These are phyloP conservation scores for Hyaena hyaena DNA, from an alignment of 2,113 vertebrate species.

Conservation along the genomic window DNA sequence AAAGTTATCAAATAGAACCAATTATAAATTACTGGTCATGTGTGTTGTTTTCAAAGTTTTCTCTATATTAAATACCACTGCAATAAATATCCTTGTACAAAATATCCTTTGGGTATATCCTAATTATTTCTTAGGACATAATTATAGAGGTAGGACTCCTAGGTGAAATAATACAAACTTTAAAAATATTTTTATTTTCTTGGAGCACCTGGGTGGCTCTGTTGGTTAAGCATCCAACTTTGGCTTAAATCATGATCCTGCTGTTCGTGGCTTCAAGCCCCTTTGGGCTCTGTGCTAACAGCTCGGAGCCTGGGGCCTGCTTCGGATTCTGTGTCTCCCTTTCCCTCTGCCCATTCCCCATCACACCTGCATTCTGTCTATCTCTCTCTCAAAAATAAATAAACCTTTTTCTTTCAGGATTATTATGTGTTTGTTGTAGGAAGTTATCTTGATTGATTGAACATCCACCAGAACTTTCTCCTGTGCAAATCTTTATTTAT, in stretches of 20 bases:
- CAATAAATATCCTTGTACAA: background rate
- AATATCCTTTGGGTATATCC: background rate
- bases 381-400: too few relatives aligned
- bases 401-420: background rate
- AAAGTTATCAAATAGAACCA: background rate
- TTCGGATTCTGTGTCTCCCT: too few relatives aligned
- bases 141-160: background rate
- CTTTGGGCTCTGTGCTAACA: too few relatives aligned
- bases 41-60: constrained; percentile 37
- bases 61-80: background rate
- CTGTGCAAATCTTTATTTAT: constrained; percentile 25
- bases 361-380: too few relatives aligned
- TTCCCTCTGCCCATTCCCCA: too few relatives aligned
- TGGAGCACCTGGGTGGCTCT: too few relatives aligned
- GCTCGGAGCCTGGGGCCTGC: too few relatives aligned
- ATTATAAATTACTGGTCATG: background rate
- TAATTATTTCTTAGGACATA: constrained; percentile 21
- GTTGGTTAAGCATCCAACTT: too few relatives aligned
- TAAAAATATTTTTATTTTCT: background rate
- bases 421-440: constrained; percentile 17
- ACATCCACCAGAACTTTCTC: constrained; percentile 13
- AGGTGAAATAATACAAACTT: background rate
- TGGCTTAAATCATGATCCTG: too few relatives aligned
- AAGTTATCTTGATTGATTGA: constrained; percentile 48
- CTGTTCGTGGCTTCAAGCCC: too few relatives aligned